These are phyloP conservation scores for Etheostoma cragini DNA, from an alignment of 2,113 vertebrate genomes.

Conservation along the genomic window DNA sequence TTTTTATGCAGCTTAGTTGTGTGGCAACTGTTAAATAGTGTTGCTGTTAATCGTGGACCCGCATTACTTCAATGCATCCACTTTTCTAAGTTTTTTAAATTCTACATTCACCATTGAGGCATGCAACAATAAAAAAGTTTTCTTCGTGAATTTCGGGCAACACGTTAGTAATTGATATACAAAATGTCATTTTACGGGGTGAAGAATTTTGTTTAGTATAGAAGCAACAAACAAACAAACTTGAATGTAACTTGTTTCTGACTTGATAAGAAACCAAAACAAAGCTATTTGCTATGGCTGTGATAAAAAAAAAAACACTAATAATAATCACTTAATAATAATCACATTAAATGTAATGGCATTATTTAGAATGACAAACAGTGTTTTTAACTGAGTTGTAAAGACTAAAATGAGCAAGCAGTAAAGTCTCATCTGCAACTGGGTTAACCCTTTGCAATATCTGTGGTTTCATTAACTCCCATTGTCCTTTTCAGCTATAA, in stretches of 20 bases:
- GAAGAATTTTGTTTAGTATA: no score
- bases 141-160: no score
- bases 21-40: no score
- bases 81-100: no score
- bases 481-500: background rate
- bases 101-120: no score
- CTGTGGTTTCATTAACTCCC: background rate
- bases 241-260: background rate
- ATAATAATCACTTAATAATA: background rate
- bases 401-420: background rate
- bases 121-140: no score
- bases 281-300: background rate
- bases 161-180: no score
- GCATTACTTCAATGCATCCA: no score
- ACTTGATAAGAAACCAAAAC: background rate
- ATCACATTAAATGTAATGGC: background rate
- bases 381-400: background rate
- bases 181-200: no score
- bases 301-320: background rate
- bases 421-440: background rate
- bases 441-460: background rate
- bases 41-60: no score
- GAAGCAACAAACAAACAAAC: background rate
- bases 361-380: background rate
- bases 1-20: no score